Conservation (phyloP, 92 coral and sea anemone species). For the Phenganax stokvisi region DNA sequence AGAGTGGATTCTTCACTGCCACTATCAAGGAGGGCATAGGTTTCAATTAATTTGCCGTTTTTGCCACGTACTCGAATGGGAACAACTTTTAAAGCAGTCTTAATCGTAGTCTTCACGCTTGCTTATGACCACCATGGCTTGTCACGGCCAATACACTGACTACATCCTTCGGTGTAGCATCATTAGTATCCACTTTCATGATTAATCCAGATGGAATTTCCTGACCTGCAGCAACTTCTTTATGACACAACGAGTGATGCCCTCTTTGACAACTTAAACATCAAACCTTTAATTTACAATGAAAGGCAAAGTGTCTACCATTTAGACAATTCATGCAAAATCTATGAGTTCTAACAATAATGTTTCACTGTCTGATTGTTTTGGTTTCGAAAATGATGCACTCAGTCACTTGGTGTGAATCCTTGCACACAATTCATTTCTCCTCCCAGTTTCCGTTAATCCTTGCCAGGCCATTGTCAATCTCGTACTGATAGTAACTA, state of each 20-base stretch:
- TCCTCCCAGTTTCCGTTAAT: slow-evolving; percentile 15
- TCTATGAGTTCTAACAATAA: slow-evolving; percentile 32
- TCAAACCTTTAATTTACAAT: slow-evolving; percentile 44
- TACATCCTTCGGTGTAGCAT: slow-evolving; percentile 10
- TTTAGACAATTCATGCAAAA: slow-evolving; percentile 45
- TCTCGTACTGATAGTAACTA: slow-evolving; percentile 16
- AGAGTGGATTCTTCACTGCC: no score
- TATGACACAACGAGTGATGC: slow-evolving; percentile 56
- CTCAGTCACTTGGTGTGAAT: slow-evolving; percentile 43
- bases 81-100: no score
- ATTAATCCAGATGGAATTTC: slow-evolving; percentile 15
- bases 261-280: slow-evolving; percentile 44
- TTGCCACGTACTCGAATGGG: no score
- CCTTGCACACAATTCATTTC: slow-evolving; percentile 41
- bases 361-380: slow-evolving; percentile 51
- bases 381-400: slow-evolving; percentile 46
- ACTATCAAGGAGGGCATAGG: no score
- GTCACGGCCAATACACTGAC: slow-evolving; percentile 2
- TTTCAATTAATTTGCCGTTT: no score
- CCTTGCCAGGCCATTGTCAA: background rate
- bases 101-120: no score
- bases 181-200: slow-evolving; percentile 15
- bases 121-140: background rate
- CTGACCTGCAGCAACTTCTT: slow-evolving; percentile 29
- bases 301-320: slow-evolving; percentile 42